phyloP scores from a whole-genome alignment of 1,140 invertebrate genomes.

The Aphaenogaster ashmeadi region DNA sequence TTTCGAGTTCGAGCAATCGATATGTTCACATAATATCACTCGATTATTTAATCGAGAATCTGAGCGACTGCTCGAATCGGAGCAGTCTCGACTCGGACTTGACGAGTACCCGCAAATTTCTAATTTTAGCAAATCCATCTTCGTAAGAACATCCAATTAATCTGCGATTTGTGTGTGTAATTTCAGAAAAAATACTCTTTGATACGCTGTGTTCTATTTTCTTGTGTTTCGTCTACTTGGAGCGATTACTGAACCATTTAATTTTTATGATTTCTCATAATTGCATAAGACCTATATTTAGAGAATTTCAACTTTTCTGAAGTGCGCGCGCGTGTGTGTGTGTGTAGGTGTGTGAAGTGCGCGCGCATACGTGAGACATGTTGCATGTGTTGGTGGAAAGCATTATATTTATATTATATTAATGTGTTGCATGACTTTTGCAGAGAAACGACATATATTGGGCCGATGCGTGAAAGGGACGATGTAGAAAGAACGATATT shows the following conservation, averaged over 20 bases:
- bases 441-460: background rate
- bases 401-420: background rate
- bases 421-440: background rate
- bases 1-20: conserved; percentile 2
- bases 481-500: background rate
- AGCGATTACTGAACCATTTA: background rate
- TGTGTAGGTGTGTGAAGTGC: no score
- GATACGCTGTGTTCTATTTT: background rate
- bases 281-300: background rate
- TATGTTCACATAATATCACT: background rate
- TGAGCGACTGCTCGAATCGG: background rate
- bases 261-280: background rate
- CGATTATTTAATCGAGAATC: background rate
- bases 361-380: no score
- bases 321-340: background rate
- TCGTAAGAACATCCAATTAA: background rate
- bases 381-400: background rate
- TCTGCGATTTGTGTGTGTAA: background rate
- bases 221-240: background rate
- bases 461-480: no score
- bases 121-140: conserved; percentile 30
- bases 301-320: background rate
- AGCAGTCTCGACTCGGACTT: background rate
- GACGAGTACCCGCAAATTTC: background rate
- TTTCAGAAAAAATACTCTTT: background rate